phyloP scores from a whole-genome alignment of 2,888 invertebrate species.

The Parthenolecanium corni region DNA sequence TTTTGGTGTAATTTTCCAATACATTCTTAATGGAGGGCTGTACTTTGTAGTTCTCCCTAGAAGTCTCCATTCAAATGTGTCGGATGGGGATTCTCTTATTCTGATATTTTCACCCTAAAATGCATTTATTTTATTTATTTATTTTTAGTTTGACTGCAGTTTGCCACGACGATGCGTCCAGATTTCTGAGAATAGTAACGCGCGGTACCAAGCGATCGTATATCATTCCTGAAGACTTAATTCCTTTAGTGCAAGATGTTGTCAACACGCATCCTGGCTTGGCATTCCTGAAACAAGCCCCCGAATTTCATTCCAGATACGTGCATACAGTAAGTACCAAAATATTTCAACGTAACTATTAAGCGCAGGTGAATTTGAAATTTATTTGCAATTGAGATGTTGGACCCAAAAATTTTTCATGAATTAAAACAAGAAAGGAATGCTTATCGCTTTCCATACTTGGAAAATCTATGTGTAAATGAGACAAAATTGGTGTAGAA shows the following conservation, averaged over 20 bases:
- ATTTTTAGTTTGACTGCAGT: constrained; percentile 58
- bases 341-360: neutral
- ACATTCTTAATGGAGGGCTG: too few relatives aligned
- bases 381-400: too few relatives aligned
- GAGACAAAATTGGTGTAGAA: too few relatives aligned
- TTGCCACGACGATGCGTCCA: constrained; percentile 78
- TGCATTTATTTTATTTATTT: constrained; percentile 1
- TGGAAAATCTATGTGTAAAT: too few relatives aligned
- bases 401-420: too few relatives aligned
- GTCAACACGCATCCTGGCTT: constrained; percentile 96
- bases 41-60: too few relatives aligned
- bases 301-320: constrained; percentile 97
- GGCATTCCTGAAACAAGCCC: constrained; percentile 91
- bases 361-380: too few relatives aligned
- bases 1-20: too few relatives aligned
- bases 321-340: constrained; percentile 71
- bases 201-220: constrained; percentile 43
- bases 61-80: too few relatives aligned
- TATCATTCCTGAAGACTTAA: constrained; percentile 80
- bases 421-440: neutral
- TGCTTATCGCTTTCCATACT: neutral
- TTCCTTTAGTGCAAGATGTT: constrained; percentile 90
- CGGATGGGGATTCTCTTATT: constrained; percentile 10
- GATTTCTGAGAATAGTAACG: constrained; percentile 68
- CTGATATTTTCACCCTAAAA: neutral